phyloP scores from a whole-genome alignment of 2,113 vertebrate species.

The Clarias batrachus region DNA sequence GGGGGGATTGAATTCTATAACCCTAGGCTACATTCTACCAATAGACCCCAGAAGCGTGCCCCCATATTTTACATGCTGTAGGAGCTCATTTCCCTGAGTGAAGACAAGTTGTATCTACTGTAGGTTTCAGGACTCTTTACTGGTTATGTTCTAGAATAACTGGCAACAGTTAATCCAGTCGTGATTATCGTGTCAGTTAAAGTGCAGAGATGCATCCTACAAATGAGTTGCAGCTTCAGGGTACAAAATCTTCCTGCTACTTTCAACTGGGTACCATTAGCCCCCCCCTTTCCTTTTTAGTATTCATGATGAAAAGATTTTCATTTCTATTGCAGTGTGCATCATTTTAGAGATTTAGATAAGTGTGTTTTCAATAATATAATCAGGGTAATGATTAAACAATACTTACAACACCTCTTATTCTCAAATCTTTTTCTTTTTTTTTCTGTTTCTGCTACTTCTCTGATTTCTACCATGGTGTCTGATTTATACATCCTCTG shows the following conservation, averaged over 20 bases:
- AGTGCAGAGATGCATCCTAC: not conserved
- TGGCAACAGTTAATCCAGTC: not conserved
- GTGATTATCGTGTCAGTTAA: not conserved
- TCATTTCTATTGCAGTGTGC: slow-evolving; percentile 34
- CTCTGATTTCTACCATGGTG: slow-evolving; percentile 17
- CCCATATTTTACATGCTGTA: not conserved
- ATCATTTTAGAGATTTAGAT: slow-evolving; percentile 36
- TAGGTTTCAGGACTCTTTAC: not conserved
- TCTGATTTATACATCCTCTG: slow-evolving; percentile 26
- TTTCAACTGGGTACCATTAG: not conserved
- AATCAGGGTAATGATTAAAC: not conserved
- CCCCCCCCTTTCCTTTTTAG: not conserved
- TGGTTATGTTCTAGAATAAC: not conserved
- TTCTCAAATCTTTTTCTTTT: not conserved
- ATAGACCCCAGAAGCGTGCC: not conserved
- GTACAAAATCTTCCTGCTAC: not conserved
- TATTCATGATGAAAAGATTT: not conserved
- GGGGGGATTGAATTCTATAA: not conserved
- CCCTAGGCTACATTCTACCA: not conserved
- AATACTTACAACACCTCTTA: not conserved
- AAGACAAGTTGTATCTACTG: not conserved
- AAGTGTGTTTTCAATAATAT: not conserved
- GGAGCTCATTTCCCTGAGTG: not conserved
- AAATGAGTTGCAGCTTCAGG: not conserved
- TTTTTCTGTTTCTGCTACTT: slow-evolving; percentile 28